Base-by-base conservation (phyloP, 2,113 vertebrate species). In the Zeus faber region DNA sequence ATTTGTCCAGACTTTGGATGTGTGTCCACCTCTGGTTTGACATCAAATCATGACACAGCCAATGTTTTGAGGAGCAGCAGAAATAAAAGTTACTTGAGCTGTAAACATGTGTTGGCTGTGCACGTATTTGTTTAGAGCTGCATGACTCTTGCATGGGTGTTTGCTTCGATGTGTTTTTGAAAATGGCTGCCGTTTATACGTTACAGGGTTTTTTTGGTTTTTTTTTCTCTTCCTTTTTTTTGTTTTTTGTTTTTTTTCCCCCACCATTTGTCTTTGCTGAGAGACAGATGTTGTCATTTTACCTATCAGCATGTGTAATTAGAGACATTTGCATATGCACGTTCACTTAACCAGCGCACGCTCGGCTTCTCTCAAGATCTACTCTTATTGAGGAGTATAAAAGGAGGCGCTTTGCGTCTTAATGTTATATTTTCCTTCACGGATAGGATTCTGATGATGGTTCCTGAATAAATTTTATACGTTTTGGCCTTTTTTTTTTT, bases 231-330 rank as follows among this genome's bases (percentile, higher is more conserved):
- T 27, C 25, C 11, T 48, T 47, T 18, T 49, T 37, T 20, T 48
- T 47, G 58, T 66, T 21, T 49, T 25, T 25, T 46, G 41, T 27
- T 47, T 25, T 46, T 41, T 27, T 47, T 62, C 45, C 5, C 14
- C 17, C 11, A 6, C 46, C 68, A 67, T 84, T 83, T 76, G 67
- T 85, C 80, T 74, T 77, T 79, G 79, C 70, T 70, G 70, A 58
- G 49, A 68, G 81, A 85, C 89, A 89, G 88, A 89, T 91, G 89
- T 89, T 83, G 76, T 61, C 74, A 78, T 81, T 83, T 86, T 84
- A 72, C 82, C 68, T 86, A 86, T 88, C 88, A 86, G 88, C 85
- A 85, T 91, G 87, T 80, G 67, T 84, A 89, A 91, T 91, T 88
- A 89, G 78, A 50, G 53, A 35, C 54, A 89, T 91, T 89, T 89